Evolutionary conservation across 2,113 vertebrate species (phyloP).

Genomic region (Stomatorhinus ivindoensis): DNA sequence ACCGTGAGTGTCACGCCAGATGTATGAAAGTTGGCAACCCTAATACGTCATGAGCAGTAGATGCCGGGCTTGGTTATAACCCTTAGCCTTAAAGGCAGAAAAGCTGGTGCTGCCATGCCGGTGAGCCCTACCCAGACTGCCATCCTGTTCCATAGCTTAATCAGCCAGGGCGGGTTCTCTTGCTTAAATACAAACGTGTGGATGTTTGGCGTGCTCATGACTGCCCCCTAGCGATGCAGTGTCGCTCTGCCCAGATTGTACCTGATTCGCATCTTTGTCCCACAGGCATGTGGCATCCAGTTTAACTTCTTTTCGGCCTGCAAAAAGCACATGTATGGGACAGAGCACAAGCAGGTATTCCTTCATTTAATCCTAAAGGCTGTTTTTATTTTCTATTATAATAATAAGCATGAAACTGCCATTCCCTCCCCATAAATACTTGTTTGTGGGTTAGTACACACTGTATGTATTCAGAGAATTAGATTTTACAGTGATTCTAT

Average conservation of each 20-base stretch:
- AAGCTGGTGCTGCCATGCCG: neutral
- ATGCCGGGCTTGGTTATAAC: neutral
- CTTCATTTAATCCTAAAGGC: neutral
- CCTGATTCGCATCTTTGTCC: neutral
- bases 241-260: neutral
- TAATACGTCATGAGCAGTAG: neutral
- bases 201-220: neutral
- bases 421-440: neutral
- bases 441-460: neutral
- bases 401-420: neutral
- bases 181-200: neutral
- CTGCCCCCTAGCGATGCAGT: neutral
- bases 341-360: conserved; percentile 8
- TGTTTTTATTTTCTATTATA: neutral
- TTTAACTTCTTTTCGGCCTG: neutral
- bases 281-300: neutral
- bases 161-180: neutral
- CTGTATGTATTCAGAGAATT: neutral
- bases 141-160: neutral
- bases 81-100: neutral
- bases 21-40: no score
- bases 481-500: neutral
- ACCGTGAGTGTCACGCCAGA: neutral
- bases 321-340: conserved; percentile 6
- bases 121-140: neutral